Evolutionary conservation across 2,888 invertebrate genomes (phyloP).

Genomic region (Carabus problematicus): DNA sequence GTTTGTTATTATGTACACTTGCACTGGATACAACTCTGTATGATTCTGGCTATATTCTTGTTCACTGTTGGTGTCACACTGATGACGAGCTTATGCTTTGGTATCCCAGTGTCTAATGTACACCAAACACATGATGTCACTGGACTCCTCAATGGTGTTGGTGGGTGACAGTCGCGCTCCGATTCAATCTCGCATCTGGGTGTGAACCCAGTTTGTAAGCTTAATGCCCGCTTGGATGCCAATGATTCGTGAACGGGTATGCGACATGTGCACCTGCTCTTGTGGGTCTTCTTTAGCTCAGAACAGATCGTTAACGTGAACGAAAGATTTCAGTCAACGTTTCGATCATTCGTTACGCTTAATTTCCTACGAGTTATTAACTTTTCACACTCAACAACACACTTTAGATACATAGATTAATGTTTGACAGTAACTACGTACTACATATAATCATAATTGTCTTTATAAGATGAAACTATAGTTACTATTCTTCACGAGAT

Average conservation of each 20-base stretch:
- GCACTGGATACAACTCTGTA: too few species aligned
- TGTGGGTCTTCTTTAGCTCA: neutral
- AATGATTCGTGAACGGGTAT: slow-evolving; percentile 23
- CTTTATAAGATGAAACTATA: too few species aligned
- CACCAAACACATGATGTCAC: slow-evolving; percentile 32
- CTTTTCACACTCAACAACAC: slow-evolving; percentile 9
- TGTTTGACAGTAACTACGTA: slow-evolving; percentile 4
- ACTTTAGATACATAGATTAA: neutral
- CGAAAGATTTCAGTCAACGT: slow-evolving; percentile 27
- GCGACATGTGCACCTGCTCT: slow-evolving; percentile 30
- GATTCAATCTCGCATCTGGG: slow-evolving; percentile 12
- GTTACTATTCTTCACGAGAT: too few species aligned
- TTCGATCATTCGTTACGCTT: slow-evolving; percentile 33
- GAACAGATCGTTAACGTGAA: slow-evolving; percentile 27
- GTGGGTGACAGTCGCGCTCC: too few species aligned
- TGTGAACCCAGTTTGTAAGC: slow-evolving; percentile 25
- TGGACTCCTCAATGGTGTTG: slow-evolving; percentile 12
- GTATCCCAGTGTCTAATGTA: slow-evolving; percentile 27
- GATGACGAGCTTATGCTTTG: slow-evolving; percentile 24
- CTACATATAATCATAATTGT: too few species aligned
- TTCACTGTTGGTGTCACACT: neutral
- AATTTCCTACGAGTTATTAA: slow-evolving; percentile 32
- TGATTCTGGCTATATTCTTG: too few species aligned
- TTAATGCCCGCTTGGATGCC: slow-evolving; percentile 11
- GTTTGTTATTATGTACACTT: too few species aligned